Percentiles rank a stretch among this genome's conserved stretches.
Evolutionary conservation across 2,888 invertebrate species (phyloP).

Genomic region (Cotesia congregata): DNA sequence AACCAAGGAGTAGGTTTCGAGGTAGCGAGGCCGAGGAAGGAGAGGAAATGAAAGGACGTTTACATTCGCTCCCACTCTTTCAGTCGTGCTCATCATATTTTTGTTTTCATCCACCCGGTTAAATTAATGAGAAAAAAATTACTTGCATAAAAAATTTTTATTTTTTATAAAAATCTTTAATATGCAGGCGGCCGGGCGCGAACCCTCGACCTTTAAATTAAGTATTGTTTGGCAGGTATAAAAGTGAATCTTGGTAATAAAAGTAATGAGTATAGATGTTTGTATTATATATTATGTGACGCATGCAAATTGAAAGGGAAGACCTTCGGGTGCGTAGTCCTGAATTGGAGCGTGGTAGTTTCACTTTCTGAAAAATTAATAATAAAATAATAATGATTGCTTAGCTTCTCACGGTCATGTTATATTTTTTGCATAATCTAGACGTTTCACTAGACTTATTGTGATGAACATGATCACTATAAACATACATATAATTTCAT

Average conservation of each 20-base stretch:
- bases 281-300: not conserved
- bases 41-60: constrained; percentile 50
- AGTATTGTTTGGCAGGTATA: not conserved
- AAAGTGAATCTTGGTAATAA: too few species aligned
- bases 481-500: too few species aligned
- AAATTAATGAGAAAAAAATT: not conserved
- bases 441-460: not conserved
- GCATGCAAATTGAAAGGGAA: not conserved
- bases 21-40: constrained; percentile 37
- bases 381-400: not conserved
- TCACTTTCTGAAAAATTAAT: constrained; percentile 30
- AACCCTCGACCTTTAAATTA: not conserved
- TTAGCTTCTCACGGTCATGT: constrained; percentile 21
- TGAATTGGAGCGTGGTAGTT: constrained; percentile 29
- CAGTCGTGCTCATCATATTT: constrained; percentile 34
- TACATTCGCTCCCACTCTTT: constrained; percentile 46
- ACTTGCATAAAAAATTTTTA: not conserved
- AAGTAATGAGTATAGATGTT: too few species aligned
- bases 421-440: constrained; percentile 17
- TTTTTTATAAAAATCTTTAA: not conserved
- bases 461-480: too few species aligned
- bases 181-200: not conserved
- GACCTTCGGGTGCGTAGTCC: constrained; percentile 16
- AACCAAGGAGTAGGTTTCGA: constrained; percentile 32
- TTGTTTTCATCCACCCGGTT: constrained; percentile 15